A percentile compares a stretch with the other conserved stretches of the same genome.
Conservation (phyloP, 2,113 vertebrate species). For the Perognathus longimembris region DNA sequence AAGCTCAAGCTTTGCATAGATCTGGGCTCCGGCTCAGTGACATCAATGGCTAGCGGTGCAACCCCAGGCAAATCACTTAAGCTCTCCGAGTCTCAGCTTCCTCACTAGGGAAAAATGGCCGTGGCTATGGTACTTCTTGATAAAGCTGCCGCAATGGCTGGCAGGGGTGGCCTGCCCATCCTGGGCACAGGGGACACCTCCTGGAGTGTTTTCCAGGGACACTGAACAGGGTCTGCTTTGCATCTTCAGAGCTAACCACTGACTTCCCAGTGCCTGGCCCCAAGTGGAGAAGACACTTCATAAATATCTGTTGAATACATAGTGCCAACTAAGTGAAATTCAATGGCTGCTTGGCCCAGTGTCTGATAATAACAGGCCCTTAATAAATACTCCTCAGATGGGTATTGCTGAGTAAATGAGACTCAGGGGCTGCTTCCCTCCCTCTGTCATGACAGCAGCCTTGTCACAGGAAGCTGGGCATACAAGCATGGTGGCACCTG, state of each 20-base stretch:
- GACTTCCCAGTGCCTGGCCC: background rate
- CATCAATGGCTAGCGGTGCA: constrained; percentile 28
- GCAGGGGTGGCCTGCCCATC: rapidly evolving
- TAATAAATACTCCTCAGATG: background rate
- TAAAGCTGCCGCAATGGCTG: background rate
- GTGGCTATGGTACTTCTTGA: background rate
- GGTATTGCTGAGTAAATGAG: background rate
- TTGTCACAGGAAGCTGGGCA: background rate
- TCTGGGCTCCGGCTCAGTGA: background rate
- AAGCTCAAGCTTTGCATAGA: background rate
- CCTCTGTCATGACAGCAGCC: background rate
- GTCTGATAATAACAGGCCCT: constrained; percentile 4
- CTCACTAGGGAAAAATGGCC: background rate
- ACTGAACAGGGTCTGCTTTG: background rate
- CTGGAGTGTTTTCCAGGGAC: rapidly evolving
- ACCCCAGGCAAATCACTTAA: background rate
- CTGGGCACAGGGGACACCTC: background rate
- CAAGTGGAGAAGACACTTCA: background rate
- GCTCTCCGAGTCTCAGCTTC: constrained; percentile 3
- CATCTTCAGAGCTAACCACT: background rate
- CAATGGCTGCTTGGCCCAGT: background rate
- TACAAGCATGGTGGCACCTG: background rate
- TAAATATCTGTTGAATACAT: constrained; percentile 9
- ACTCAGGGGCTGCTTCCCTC: background rate
- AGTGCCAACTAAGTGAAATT: background rate